Evolutionary conservation across 2,797 vertebrate species (phyloP), one percentile per base, ranked within the genome.

Genomic region (Rhodeus uyekii): DNA sequence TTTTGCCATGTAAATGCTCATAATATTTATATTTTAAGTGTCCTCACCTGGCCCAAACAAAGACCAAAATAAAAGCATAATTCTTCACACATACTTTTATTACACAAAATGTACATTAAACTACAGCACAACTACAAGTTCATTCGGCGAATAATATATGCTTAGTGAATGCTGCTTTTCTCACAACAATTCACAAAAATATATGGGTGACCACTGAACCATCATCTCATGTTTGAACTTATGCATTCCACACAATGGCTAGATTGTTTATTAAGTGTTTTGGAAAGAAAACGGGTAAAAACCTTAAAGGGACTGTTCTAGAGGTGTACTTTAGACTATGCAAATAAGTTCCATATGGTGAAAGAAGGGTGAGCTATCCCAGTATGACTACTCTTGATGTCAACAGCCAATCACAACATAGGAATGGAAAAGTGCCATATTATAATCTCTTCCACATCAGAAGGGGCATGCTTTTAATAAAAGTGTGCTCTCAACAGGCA

Each of bases 391-490:
- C 36, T 38, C 39, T 46, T 36, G 46, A 36, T 53, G 19, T 72
- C 61, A 76, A 42, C 55, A 50, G 60, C 58, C 75, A 80, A 71
- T 42, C 34, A 44, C 29, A 71, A 79, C 53, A 58, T 1, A 3
- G 46, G 7, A 42, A 78, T n/a, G 42, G 39, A 61, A 65, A 63
- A 44, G 61, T 64, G 42, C 32, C 32, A 24, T 73, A 65, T 34
- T 64, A 48, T 50, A 79, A 58, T 60, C 53, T 71, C 19, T 44
- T 80, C 34, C 72, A 58, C 39, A 80, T 44, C 39, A 36, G 67
- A 32, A 71, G 55, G 12, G 14, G 78, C 27, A 58, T 75, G 50
- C 50, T 75, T 58, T 58, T 75, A 75, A 60, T 80, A 53, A 67
- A 76, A 71, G n/a, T 27, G 27, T 24, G 39, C 29, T 53, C 77